Evolutionary conservation across 2,888 invertebrate species (phyloP).

Genomic region (Apoda limacodes): DNA sequence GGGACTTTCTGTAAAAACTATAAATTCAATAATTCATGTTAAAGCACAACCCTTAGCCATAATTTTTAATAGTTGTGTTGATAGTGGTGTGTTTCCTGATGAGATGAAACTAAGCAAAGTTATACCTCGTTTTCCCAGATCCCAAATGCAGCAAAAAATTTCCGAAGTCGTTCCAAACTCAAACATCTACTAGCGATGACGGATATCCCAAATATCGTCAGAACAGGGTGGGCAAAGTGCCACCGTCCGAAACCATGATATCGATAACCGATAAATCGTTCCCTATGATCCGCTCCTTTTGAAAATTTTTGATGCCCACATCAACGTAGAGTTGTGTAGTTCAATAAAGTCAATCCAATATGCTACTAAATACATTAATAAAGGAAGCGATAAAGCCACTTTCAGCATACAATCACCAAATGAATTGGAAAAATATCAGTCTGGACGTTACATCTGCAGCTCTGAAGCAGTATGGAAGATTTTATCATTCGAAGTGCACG

Average conservation of each 20-base stretch:
- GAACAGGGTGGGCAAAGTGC: constrained; percentile 15
- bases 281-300: constrained; percentile 18
- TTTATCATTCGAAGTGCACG: constrained; percentile 16
- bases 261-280: constrained; percentile 21
- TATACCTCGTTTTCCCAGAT: too few relatives aligned
- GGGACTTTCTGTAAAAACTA: too few relatives aligned
- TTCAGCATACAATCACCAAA: constrained; percentile 19
- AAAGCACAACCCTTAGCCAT: too few relatives aligned
- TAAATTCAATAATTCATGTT: too few relatives aligned
- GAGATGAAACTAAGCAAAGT: too few relatives aligned
- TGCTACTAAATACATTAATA: constrained; percentile 19
- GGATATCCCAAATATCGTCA: constrained; percentile 22
- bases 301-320: constrained; percentile 18
- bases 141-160: constrained; percentile 19
- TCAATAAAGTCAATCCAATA: constrained; percentile 15
- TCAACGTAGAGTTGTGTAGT: constrained; percentile 19
- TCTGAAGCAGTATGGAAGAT: constrained; percentile 16
- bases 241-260: constrained; percentile 12
- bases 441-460: constrained; percentile 17
- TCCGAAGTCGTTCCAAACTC: constrained; percentile 17
- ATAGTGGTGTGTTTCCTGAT: too few relatives aligned
- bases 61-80: too few relatives aligned
- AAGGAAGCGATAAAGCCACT: constrained; percentile 17
- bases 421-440: constrained; percentile 18
- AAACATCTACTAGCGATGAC: constrained; percentile 19